A percentile compares a stretch with the other conserved stretches of the same genome.
These are phyloP conservation scores for Caracal caracal DNA, from an alignment of 2,113 vertebrate genomes.

Conservation along the genomic window DNA sequence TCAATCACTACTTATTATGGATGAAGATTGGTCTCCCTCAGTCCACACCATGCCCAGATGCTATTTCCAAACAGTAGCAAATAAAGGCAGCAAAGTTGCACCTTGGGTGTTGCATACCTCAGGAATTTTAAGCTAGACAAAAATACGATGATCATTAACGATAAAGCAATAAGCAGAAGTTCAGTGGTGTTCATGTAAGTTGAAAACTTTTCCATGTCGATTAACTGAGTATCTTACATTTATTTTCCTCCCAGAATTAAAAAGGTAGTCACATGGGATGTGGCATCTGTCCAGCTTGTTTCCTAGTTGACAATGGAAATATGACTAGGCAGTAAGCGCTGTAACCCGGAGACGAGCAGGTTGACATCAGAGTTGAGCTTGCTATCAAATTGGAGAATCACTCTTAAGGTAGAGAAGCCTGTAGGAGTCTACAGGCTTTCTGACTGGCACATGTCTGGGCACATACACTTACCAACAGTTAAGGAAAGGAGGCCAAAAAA, in stretches of 20 bases:
- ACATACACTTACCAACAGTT: background rate
- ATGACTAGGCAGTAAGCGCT: background rate
- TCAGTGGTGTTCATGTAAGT: slow-evolving; percentile 7
- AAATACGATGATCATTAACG: background rate
- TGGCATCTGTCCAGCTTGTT: slow-evolving; percentile 32
- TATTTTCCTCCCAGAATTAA: slow-evolving; percentile 30
- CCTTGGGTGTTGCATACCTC: background rate
- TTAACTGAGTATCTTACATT: slow-evolving; percentile 29
- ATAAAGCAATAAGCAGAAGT: background rate
- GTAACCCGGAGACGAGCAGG: slow-evolving; percentile 2
- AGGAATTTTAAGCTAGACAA: background rate
- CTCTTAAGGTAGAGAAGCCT: background rate
- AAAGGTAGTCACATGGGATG: slow-evolving; percentile 54
- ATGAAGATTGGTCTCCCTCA: background rate
- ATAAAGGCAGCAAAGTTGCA: background rate
- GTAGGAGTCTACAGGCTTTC: background rate
- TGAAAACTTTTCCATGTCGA: slow-evolving; percentile 11
- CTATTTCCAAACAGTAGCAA: background rate
- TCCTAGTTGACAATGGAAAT: slow-evolving; percentile 62
- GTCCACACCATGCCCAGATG: background rate
- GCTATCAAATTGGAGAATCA: slow-evolving; percentile 10
- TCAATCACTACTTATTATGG: background rate
- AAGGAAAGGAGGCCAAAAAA: background rate
- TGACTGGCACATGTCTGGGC: background rate
- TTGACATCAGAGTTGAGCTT: slow-evolving; percentile 24